Evolutionary conservation across 2,797 vertebrate genomes (phyloP).

Genomic region (Sebastes diaconus): DNA sequence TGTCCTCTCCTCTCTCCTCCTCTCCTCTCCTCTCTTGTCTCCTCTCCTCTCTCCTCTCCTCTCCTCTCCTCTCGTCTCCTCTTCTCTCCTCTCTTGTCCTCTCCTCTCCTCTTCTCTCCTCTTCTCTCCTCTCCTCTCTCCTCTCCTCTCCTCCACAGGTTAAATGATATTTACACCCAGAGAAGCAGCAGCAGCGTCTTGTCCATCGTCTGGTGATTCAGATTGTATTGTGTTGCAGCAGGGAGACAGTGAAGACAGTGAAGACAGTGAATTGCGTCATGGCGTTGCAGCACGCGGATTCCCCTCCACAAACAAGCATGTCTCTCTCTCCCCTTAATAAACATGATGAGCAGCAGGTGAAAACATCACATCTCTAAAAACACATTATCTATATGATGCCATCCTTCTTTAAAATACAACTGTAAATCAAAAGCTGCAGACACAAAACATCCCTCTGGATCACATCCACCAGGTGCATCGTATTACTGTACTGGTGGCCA

Average conservation of each 20-base stretch:
- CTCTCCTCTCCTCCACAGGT: background rate
- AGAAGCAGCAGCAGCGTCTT: background rate
- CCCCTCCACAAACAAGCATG: conserved; percentile 16
- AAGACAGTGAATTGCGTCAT: conserved; percentile 64
- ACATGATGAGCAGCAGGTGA: background rate
- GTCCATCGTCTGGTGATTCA: conserved; percentile 31
- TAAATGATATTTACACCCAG: conserved; percentile 8
- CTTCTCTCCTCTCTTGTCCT: fast-evolving
- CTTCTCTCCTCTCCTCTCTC: background rate
- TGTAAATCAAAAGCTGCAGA: background rate
- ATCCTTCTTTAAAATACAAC: background rate
- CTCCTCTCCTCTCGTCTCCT: too few species aligned
- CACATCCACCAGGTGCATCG: background rate
- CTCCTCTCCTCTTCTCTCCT: fast-evolving
- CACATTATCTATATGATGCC: too few species aligned
- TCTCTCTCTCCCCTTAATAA: background rate
- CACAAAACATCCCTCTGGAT: background rate
- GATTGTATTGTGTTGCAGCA: too few species aligned
- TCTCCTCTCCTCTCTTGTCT: too few species aligned
- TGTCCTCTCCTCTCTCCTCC: too few species aligned
- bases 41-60: too few species aligned
- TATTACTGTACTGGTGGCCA: background rate
- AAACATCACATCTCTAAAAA: background rate
- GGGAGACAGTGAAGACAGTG: too few species aligned
- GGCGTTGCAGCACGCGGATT: conserved; percentile 60